These are phyloP conservation scores for Amblyraja radiata DNA, from an alignment of 2,797 vertebrate species.

Conservation along the genomic window DNA sequence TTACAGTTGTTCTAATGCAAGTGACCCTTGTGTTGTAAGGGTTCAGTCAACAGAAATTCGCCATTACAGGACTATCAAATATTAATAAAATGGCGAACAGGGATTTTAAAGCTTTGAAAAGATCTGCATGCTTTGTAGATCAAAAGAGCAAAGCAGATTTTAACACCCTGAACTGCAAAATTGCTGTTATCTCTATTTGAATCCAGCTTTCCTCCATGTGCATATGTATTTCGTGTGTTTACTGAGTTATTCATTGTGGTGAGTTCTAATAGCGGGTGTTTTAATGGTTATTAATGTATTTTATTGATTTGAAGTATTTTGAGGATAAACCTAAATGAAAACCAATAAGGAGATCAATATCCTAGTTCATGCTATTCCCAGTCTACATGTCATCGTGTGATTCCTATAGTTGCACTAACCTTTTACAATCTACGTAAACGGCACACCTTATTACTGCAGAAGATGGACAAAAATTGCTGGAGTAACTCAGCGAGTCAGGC, in stretches of 20 bases:
- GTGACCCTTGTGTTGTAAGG: too few species aligned
- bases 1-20: not conserved
- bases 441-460: too few species aligned
- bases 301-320: not conserved
- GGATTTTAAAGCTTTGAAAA: not conserved
- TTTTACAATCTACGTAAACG: too few species aligned
- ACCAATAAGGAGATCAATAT: not conserved
- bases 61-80: too few species aligned
- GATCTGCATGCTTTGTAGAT: not conserved
- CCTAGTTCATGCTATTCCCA: too few species aligned
- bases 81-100: not conserved
- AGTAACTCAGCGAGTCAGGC: too few species aligned
- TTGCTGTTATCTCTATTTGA: not conserved
- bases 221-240: not conserved
- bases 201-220: not conserved
- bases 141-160: not conserved
- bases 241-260: not conserved
- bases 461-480: too few species aligned
- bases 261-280: not conserved
- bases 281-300: not conserved
- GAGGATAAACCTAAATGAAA: not conserved
- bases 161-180: not conserved
- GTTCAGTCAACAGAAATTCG: too few species aligned
- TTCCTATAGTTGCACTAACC: too few species aligned
- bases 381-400: too few species aligned